phyloP scores from a whole-genome alignment of 37 sponge, comb jelly and placozoan genomes.

The Beroe ovata region DNA sequence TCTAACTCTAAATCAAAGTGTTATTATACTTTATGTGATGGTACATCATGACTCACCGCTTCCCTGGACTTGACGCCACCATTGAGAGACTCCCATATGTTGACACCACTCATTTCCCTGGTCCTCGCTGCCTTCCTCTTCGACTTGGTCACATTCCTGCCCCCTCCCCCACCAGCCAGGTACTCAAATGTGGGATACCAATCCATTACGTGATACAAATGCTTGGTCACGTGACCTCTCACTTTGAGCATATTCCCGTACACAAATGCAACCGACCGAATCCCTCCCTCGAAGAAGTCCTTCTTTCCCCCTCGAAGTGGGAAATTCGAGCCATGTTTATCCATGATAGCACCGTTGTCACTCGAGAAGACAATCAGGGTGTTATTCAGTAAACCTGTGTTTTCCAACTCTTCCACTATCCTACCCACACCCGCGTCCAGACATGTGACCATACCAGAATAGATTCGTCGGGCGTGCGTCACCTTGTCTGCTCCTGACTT shows the following conservation, averaged over 20 bases:
- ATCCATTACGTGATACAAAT: slow-evolving; percentile 25
- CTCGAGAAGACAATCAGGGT: slow-evolving; percentile 27
- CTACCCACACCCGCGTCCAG: slow-evolving; percentile 13
- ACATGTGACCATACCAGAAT: slow-evolving; percentile 4
- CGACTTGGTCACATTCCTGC: background rate
- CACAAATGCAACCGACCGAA: background rate
- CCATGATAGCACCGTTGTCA: slow-evolving; percentile 34
- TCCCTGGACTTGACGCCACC: background rate
- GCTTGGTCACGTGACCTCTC: background rate
- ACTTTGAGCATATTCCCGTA: background rate
- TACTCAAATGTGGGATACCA: slow-evolving; percentile 65
- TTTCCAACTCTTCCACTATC: background rate
- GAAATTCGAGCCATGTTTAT: slow-evolving; percentile 6
- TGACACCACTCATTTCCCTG: background rate
- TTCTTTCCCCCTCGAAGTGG: slow-evolving; percentile 54
- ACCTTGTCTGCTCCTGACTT: background rate
- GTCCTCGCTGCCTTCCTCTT: background rate
- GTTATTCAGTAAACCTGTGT: background rate
- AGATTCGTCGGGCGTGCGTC: background rate
- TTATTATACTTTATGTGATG: too few relatives aligned
- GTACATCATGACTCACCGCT: slow-evolving; percentile 10
- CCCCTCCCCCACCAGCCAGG: slow-evolving; percentile 2
- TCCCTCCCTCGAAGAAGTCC: slow-evolving; percentile 44
- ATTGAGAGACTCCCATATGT: slow-evolving; percentile 19
- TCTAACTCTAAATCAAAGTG: too few relatives aligned